Evolutionary conservation across 2,888 invertebrate species (phyloP), one percentile per base, ranked within the genome.

Genomic region (Dynastes grantii): DNA sequence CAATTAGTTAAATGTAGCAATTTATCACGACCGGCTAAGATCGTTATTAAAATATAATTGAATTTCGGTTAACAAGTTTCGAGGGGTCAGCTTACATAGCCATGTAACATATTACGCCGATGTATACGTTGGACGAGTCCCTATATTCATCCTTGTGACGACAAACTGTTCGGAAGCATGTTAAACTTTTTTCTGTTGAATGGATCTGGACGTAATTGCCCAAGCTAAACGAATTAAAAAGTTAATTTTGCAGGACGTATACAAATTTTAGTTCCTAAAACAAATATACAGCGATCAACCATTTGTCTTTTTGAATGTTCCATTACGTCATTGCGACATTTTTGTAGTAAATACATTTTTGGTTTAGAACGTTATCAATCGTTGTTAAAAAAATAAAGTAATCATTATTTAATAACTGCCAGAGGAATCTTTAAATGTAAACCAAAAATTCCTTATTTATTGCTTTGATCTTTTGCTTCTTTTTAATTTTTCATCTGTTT

Each of bases 1-100:
- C 87, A 88, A 88, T 88, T 88, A 88, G 87, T 86, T 87, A 88
- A 88, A 88, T 88, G 88, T 84, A 87, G 85, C 85, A 87, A 88
- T 88, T 88, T 87, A 88, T 88, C 88, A 88, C 83, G 83, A 83
- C 82, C 82, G 82, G 81, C 73, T 37, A 45, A 83, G 83, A 82
- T 85, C 84, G 87, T 87, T 87, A 87, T 87, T 87, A 87, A 86
- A 85, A 85, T 87, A 86, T 88, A 88, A 88, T 88, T 87, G 85
- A 87, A 88, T 88, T 76, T 76, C 53, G 65, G 85, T 84, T 85
- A 85, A 85, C 86, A 86, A 87, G 87, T 87, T 86, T 83, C 82
- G 84, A 85, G 84, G 86, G 87, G 88, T 87, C 87, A 87, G 83
- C 81, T 53, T 70, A 51, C 68, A 29, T 53, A 64, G 16, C n/a